Base-by-base conservation (phyloP, 2,113 vertebrate genomes). In the Piaya cayana region DNA sequence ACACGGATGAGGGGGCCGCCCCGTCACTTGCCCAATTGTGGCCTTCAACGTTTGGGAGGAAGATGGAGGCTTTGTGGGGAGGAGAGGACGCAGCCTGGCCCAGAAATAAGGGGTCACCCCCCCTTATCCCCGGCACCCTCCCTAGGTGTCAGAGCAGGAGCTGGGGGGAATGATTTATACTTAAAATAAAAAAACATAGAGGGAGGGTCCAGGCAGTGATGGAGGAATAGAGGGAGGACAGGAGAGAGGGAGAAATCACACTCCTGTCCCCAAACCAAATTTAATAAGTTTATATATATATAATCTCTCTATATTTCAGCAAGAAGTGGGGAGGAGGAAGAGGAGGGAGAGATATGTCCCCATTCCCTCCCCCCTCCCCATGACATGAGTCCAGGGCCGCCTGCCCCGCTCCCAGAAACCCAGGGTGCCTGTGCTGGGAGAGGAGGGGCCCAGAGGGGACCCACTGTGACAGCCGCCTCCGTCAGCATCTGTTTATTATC, bases 211-310 rank as follows among this genome's bases (percentile, higher is more conserved):
- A 87, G 85, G 86, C 90, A 83, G 82, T 91, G 94, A 90, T 77
- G 56, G 55, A 64, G 85, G 71, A 93, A 75, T 43, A 94, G 88
- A 94, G 89, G 89, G 93, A 89, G 95, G 94, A 95, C 90, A 82
- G 85, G 70, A 92, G 92, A 95, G 80, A 82, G 94, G 90, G 58
- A 93, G 76, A 93, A 96, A 96, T 96, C 96, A 97, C 75, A 2
- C 77, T 97, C 92, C 97, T 96, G 97, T 92, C 97, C 96, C 94
- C 95, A 96, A 97, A 97, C 93, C 96, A 96, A 97, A 96, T 97
- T 97, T 96, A 96, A 96, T 97, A 97, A 97, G 96, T 97, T 97
- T 97, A 97, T 98, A 98, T 98, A 97, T 98, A 97, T 98, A 97
- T 98, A 97, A 97, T 97, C 97, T 97, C 96, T 97, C 97, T 98